These are phyloP conservation scores for Saxicola maurus DNA, from an alignment of 2,797 vertebrate genomes.

Conservation along the genomic window DNA sequence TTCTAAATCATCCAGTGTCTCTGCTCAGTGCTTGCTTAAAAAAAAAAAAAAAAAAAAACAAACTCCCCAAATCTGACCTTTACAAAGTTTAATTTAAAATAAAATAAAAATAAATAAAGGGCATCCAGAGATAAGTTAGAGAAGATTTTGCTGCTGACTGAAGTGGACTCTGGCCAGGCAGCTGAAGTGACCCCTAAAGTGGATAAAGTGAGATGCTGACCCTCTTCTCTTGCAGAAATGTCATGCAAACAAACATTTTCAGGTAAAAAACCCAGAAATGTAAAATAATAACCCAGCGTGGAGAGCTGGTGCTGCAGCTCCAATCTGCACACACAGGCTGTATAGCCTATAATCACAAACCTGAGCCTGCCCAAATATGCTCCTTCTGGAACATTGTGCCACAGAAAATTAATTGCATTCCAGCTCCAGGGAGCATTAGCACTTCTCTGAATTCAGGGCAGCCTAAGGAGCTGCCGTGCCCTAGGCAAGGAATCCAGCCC, in stretches of 20 bases:
- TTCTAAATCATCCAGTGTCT: not conserved
- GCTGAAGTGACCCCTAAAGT: not conserved
- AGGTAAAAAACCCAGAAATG: not conserved
- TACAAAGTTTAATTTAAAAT: not conserved
- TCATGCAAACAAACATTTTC: constrained; percentile 8
- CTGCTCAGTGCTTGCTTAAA: not conserved
- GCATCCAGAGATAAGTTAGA: not conserved
- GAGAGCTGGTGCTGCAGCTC: not conserved
- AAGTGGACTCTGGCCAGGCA: not conserved
- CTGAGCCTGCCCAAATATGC: constrained; percentile 55
- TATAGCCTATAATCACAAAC: constrained; percentile 48
- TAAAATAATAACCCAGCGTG: not conserved
- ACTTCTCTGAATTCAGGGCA: constrained; percentile 55
- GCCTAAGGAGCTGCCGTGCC: constrained; percentile 48
- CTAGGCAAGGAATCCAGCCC: constrained; percentile 56
- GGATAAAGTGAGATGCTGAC: not conserved
- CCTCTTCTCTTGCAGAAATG: constrained; percentile 7
- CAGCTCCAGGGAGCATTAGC: constrained; percentile 55
- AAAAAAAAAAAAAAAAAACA: not conserved
- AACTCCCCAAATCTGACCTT: not conserved
- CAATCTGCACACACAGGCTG: not conserved
- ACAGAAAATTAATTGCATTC: constrained; percentile 65
- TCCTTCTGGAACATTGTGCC: constrained; percentile 48
- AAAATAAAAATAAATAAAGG: not conserved
- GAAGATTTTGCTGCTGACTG: not conserved